Evolutionary conservation across 2,113 vertebrate species (phyloP).

Genomic region (Sander vitreus): DNA sequence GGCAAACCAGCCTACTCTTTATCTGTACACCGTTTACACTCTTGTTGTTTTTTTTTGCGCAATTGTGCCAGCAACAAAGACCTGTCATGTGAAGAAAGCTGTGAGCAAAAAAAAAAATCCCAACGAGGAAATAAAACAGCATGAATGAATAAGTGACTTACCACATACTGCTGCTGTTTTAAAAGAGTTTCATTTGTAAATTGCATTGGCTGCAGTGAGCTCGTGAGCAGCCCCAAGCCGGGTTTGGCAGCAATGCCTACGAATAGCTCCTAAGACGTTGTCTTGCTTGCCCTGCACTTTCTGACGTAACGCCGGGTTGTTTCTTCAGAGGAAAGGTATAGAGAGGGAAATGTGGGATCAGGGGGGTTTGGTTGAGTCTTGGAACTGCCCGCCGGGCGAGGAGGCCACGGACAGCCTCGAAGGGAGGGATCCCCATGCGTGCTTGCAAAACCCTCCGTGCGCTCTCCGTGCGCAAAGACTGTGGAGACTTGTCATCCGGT

Average conservation of each 20-base stretch:
- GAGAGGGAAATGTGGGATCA: constrained; percentile 66
- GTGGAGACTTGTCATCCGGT: constrained; percentile 34
- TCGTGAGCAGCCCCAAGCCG: constrained; percentile 76
- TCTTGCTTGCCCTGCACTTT: constrained; percentile 85
- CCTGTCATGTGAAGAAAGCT: constrained; percentile 79
- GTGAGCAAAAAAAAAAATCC: constrained; percentile 60
- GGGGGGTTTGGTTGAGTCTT: constrained; percentile 50
- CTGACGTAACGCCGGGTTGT: constrained; percentile 84
- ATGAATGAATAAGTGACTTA: constrained; percentile 76
- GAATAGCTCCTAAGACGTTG: constrained; percentile 81
- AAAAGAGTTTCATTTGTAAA: constrained; percentile 70
- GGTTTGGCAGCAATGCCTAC: constrained; percentile 82
- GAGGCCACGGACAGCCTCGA: constrained; percentile 56
- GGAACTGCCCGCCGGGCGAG: constrained; percentile 62
- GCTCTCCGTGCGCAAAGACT: constrained; percentile 73
- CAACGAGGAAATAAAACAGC: constrained; percentile 52
- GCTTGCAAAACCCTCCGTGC: constrained; percentile 49
- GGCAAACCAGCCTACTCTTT: constrained; percentile 58
- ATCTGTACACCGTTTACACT: constrained; percentile 56
- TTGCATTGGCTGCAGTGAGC: constrained; percentile 79
- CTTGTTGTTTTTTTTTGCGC: constrained; percentile 69
- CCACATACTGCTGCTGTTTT: constrained; percentile 77
- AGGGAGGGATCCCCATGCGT: constrained; percentile 63
- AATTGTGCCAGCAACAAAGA: constrained; percentile 75
- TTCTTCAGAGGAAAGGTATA: constrained; percentile 80